Conservation (phyloP, 2,797 vertebrate genomes). For the Serranus cabrilla region DNA sequence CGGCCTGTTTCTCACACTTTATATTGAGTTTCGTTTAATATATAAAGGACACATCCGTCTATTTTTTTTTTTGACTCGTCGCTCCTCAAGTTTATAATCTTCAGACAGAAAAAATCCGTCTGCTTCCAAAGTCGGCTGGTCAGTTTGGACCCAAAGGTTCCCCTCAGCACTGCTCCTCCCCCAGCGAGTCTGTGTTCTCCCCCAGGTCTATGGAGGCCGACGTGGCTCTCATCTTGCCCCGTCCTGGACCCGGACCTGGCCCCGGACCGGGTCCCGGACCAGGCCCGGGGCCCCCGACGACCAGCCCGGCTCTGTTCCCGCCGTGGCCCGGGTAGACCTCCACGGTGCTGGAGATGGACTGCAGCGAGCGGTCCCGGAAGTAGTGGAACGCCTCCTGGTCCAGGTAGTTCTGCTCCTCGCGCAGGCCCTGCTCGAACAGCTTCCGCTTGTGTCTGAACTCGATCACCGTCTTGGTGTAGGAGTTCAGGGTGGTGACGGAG, state of each 20-base stretch:
- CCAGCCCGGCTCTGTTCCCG: slow-evolving; percentile 65
- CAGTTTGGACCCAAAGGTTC: slow-evolving; percentile 6
- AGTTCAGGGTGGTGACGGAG: slow-evolving; percentile 98
- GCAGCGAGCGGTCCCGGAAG: slow-evolving; percentile 92
- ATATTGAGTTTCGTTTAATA: slow-evolving; percentile 20
- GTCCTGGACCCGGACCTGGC: slow-evolving; percentile 39
- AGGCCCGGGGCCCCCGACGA: slow-evolving; percentile 38
- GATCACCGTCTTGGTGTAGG: slow-evolving; percentile 97
- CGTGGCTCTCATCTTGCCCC: slow-evolving; percentile 76
- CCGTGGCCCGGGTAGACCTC: slow-evolving; percentile 81
- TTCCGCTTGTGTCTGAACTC: slow-evolving; percentile 97
- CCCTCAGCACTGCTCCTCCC: slow-evolving; percentile 85
- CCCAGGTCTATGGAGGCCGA: slow-evolving; percentile 75
- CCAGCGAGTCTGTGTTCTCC: slow-evolving; percentile 84
- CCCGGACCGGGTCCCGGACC: slow-evolving; percentile 51
- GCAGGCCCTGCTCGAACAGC: slow-evolving; percentile 93
- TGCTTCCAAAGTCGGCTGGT: too few relatives aligned
- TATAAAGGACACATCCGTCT: slow-evolving; percentile 9
- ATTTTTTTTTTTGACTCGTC: too few relatives aligned
- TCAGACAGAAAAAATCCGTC: slow-evolving; percentile 8
- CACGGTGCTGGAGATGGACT: slow-evolving; percentile 83
- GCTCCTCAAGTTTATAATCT: slow-evolving; percentile 5
- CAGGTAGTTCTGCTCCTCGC: slow-evolving; percentile 93
- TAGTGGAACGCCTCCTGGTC: slow-evolving; percentile 95
- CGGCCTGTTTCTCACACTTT: slow-evolving; percentile 17